phyloP scores from a whole-genome alignment of 2,113 vertebrate genomes.

The Dipodomys stephensi region DNA sequence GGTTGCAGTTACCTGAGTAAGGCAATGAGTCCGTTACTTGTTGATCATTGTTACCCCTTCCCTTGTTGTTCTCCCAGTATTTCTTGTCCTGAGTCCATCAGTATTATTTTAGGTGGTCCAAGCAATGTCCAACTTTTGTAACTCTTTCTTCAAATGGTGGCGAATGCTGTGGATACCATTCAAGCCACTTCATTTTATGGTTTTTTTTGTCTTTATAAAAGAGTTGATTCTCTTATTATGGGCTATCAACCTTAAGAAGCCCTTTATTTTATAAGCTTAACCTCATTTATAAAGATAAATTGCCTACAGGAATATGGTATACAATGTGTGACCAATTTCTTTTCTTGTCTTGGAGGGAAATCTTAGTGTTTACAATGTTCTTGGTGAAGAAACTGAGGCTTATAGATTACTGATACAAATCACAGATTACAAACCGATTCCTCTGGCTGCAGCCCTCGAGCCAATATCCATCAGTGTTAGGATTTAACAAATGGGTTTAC shows the following conservation, averaged over 20 bases:
- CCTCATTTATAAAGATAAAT: conserved; percentile 26
- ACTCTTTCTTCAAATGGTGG: not conserved
- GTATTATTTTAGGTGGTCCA: not conserved
- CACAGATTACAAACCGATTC: not conserved
- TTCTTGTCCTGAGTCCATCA: not conserved
- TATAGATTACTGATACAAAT: not conserved
- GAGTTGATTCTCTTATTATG: not conserved
- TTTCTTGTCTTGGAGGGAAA: conserved; percentile 16
- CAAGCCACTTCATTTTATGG: conserved; percentile 9
- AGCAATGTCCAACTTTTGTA: not conserved
- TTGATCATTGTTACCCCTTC: too few relatives aligned
- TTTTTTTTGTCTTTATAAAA: conserved; percentile 10
- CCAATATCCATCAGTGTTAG: not conserved
- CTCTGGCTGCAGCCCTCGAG: not conserved
- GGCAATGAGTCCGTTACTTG: too few relatives aligned
- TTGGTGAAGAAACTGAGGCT: not conserved
- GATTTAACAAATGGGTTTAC: not conserved
- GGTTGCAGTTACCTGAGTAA: too few relatives aligned
- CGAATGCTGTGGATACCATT: not conserved
- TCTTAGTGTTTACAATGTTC: not conserved
- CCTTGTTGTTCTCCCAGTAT: too few relatives aligned
- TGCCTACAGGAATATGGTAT: not conserved
- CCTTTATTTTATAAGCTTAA: conserved; percentile 34
- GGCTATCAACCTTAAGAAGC: conserved; percentile 7
- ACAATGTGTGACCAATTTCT: not conserved